Evolutionary conservation across 2,113 vertebrate genomes (phyloP), one percentile per base, ranked within the genome.

Genomic region (Hypocryptadius cinnamomeus): DNA sequence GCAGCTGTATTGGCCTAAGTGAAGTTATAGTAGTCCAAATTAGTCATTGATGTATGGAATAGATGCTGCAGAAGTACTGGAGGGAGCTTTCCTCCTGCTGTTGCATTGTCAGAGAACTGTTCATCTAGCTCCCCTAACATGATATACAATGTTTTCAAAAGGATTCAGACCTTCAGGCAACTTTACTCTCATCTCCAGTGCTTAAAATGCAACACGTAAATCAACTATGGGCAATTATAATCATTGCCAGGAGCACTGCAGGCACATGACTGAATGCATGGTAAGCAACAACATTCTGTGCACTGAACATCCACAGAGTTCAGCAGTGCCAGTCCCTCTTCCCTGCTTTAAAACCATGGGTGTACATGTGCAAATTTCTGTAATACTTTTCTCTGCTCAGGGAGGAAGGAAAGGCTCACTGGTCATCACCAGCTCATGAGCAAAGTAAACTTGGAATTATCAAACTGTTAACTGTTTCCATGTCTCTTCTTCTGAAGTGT

Each of bases 31-130:
- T 27, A 61, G 33, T 66, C 68, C 85, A 91, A 91, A 95, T 69
- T 61, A 81, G 80, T 76, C 85, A 77, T 16, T 95, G 92, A 94
- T 87, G 22, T 72, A 77, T 94, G 78, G 71, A 69, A 87, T 22
- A 50, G 91, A 65, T 70, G 66, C 86, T 87, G 54, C 59, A 50
- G 31, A 72, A 79, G 66, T 89, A 87, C 92, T 95, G 89, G 54
- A 93, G 95, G 95, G 80, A 91, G 44, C 89, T 69, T 84, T 79
- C 48, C 45, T 39, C 84, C 80, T 69, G 78, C 86, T 79, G 66
- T 30, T 91, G 31, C 6, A n/a, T 53, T 79, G 84, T 65, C 20
- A 37, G 50, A 40, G 84, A 73, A 37, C 42, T 85, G 66, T 61
- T 91, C 80, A 72, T 73, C 78, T 24, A 31, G 74, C 61, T 85